Evolutionary conservation across 2,888 invertebrate species (phyloP), one percentile per base, ranked within the genome.

Genomic region (Epinotia demarniana): DNA sequence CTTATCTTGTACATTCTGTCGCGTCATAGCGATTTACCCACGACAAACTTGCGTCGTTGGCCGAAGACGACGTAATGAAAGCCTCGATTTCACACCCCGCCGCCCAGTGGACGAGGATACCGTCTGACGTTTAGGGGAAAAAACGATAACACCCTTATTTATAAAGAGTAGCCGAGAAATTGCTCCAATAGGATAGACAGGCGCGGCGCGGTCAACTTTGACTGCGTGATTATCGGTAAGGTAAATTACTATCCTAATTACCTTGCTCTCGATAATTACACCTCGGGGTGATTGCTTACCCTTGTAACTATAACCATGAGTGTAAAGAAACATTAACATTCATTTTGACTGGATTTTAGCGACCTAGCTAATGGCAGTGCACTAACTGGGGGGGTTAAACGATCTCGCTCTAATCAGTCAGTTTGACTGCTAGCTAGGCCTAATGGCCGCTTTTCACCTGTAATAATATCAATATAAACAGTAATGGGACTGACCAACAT

Each of bases 21-120:
- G 23, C 53, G 64, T 63, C 64, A 63, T 49, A 70, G 39, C 75
- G 64, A 70, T 75, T 71, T 75, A 71, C 69, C 62, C 61, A 39
- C 58, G 66, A 55, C 55, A 23, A 55, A 62, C 61, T 67, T 57
- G 60, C 49, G 70, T 70, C 73, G 71, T 64, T 75, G 46, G 67
- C 46, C 67, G 53, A 66, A 53, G 67, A 73, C 13, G 53, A 55
- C 18, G 55, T 71, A 74, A 71, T 62, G 77, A 77, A 73, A 66
- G 67, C 73, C 70, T 55, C 77, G 77, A 77, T 74, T 77, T 77
- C 71, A 66, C 77, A 73, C 73, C 60, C 67, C 71, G 67, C 73
- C 62, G 77, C 61, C 18, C 74, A 57, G 11, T 49, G 62, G 71
- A 77, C 77, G 70, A 74, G 67, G 74, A 77, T 77, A 16, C 39